Percentiles rank a stretch among this genome's conserved stretches.
Evolutionary conservation across 2,113 vertebrate genomes (phyloP).

Genomic region (Oncorhynchus masou): DNA sequence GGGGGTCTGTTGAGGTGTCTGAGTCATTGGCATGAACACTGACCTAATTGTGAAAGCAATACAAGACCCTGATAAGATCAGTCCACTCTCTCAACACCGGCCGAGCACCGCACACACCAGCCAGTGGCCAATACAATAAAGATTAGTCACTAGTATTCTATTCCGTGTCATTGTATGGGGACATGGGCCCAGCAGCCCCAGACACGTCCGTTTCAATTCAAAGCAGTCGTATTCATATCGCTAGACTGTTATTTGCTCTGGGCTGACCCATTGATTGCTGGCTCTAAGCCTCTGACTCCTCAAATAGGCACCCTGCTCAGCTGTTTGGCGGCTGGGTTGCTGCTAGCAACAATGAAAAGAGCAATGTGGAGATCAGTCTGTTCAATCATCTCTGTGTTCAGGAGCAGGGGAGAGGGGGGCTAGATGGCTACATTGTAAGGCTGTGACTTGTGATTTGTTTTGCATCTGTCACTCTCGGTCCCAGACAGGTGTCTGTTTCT

Average conservation of each 20-base stretch:
- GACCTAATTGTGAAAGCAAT: constrained; percentile 55
- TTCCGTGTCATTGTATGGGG: constrained; percentile 64
- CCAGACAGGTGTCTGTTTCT: constrained; percentile 72
- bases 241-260: constrained; percentile 69
- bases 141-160: constrained; percentile 60
- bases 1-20: too few relatives aligned
- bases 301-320: constrained; percentile 69
- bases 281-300: constrained; percentile 58
- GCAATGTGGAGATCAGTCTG: constrained; percentile 68
- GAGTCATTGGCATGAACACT: constrained; percentile 37
- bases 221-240: constrained; percentile 74
- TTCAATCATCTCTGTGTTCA: constrained; percentile 62
- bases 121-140: constrained; percentile 66
- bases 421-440: not conserved
- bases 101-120: constrained; percentile 41
- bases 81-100: constrained; percentile 50
- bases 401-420: constrained; percentile 38
- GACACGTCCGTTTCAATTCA: constrained; percentile 64
- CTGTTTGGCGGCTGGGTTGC: constrained; percentile 70
- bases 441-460: constrained; percentile 23
- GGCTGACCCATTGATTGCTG: constrained; percentile 67
- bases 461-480: constrained; percentile 69
- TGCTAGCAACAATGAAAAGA: constrained; percentile 69
- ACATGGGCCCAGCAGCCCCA: constrained; percentile 43
- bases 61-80: constrained; percentile 63